Conservation (phyloP, 1,140 invertebrate species). For the Holotrichia oblita region DNA sequence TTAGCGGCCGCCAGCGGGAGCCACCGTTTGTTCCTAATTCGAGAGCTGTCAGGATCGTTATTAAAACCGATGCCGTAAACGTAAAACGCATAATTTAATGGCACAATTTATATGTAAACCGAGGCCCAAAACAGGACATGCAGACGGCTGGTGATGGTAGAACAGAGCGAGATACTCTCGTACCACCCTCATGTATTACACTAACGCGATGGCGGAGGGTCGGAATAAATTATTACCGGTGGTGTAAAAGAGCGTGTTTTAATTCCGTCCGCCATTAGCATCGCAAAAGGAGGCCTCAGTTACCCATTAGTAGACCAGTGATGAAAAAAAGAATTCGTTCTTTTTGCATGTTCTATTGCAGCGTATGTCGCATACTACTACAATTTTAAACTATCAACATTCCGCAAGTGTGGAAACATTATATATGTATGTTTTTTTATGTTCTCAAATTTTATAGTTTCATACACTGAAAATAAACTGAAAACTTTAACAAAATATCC, state of each 20-base stretch:
- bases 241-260: conserved; percentile 43
- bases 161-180: conserved; percentile 5
- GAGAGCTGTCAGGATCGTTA: conserved; percentile 33
- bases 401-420: too few species aligned
- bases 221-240: conserved; percentile 37
- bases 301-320: conserved; percentile 24
- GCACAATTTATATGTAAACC: conserved; percentile 36
- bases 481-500: too few species aligned
- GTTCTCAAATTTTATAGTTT: too few species aligned
- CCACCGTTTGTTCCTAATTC: conserved; percentile 32
- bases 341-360: too few species aligned
- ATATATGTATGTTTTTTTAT: too few species aligned
- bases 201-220: conserved; percentile 18
- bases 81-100: conserved; percentile 37
- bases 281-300: conserved; percentile 22
- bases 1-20: conserved; percentile 14
- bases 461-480: too few species aligned
- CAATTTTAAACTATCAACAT: too few species aligned
- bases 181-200: conserved; percentile 20
- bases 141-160: background rate
- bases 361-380: too few species aligned
- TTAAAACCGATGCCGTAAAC: conserved; percentile 31
- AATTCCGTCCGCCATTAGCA: conserved; percentile 37
- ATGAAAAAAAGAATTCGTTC: background rate
- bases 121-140: conserved; percentile 22